Base-by-base conservation (phyloP, 2,113 vertebrate species). In the Spea bombifrons region DNA sequence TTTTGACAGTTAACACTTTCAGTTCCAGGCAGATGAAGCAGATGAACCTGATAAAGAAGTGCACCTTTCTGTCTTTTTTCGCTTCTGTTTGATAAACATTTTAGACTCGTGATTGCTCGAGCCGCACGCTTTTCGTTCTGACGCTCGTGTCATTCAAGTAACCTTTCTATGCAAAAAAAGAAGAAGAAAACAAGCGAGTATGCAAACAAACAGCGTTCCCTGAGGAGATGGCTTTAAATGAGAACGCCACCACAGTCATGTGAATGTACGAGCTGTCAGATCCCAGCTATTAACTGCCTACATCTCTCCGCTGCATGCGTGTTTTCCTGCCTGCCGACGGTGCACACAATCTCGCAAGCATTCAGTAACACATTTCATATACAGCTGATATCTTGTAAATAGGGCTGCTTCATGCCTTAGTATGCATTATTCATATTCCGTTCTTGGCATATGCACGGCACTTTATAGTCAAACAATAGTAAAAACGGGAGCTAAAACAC, bases 231-330 rank as follows among this genome's bases (percentile, higher is more conserved):
- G 77, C 77, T 80, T 73, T 80, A 80, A 80, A 80, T 73, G 77
- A 80, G 77, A 73, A 80, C 63, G 70, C 77, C 70, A 73, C 77
- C 77, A 73, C 65, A 49, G 77, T 80, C 72, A 73, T 80, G 77
- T 80, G 71, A 78, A 78, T 78, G 76, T 78, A 78, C 63, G 70
- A 73, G 70, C 77, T 80, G 77, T 80, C 77, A 80, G 77, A 80
- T 80, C 69, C 49, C n/a, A 67, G 77, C 77, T 80, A 80, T 73
- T 73, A 80, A 73, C 49, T 73, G 77, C 77, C 63, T 66, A 71
- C 70, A 57, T 80, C 77, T 80, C 69, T 50, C 77, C 46, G 73
- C 61, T 66, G 77, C 61, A 50, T 73, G 70, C 70, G 63, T 80
- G 77, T 66, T 80, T 73, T 66, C 70, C 77, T 73, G 77, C 77